Evolutionary conservation across 2,113 vertebrate genomes (phyloP), one percentile per base, ranked within the genome.

Genomic region (Pipra filicauda): DNA sequence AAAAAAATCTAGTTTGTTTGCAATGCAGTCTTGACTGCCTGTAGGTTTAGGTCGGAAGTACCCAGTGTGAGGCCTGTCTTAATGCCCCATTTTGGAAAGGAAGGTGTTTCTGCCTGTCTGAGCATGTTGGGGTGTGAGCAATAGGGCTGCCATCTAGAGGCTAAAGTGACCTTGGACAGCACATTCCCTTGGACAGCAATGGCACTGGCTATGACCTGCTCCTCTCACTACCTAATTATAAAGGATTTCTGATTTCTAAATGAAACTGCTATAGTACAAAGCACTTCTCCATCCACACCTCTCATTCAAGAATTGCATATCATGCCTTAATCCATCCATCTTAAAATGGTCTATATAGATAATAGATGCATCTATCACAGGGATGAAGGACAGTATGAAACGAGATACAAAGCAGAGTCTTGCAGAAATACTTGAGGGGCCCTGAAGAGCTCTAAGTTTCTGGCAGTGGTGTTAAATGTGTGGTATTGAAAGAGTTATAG

Each of bases 111-210:
- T 51, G 31, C 9, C 3, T 8, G 55, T 44, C 24, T 62, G n/a
- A 12, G 17, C 20, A 5, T 19, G 33, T 10, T 8, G 37, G 19
- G 48, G 76, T 66, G 35, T 43, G 70, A 92, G 85, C 88, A 81
- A 49, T 67, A 37, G 66, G 12, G 76, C 64, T 95, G 85, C 96
- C 95, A 94, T 85, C 91, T 95, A 93, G 80, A 94, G 96, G 89
- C 51, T 64, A 31, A 18, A 28, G 76, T 6, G 27, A 51, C 85
- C 52, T 88, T 35, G 74, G 51, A 52, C 37, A 76, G 92, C 58
- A 87, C 71, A 65, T 94, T 91, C 89, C 41, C 8, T 22, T 4
- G 66, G 44, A 46, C 51, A 58, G 49, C 43, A 57, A 7, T 9
- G 52, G 46, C 71, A 17, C 54, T 61, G 73, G 10, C 70, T 5